These are phyloP conservation scores for Plusia festucae DNA, from an alignment of 2,888 invertebrate genomes.

Conservation along the genomic window DNA sequence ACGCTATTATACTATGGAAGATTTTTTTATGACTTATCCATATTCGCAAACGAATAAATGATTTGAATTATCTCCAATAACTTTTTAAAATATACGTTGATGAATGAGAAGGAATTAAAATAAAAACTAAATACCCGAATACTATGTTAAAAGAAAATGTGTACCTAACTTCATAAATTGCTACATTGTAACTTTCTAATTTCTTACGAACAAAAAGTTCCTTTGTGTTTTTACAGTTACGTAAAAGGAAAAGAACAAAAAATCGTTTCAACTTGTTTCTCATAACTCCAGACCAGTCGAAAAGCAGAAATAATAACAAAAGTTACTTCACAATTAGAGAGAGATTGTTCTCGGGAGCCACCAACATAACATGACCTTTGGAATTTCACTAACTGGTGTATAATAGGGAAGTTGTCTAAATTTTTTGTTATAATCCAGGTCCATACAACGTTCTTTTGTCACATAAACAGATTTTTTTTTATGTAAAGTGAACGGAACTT, in stretches of 20 bases:
- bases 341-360: slow-evolving; percentile 59
- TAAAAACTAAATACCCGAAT: too few species aligned
- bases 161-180: too few species aligned
- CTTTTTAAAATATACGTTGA: too few species aligned
- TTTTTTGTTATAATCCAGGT: too few species aligned
- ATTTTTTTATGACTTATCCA: too few species aligned
- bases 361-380: slow-evolving; percentile 62
- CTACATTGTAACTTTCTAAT: neutral
- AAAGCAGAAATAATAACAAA: slow-evolving; percentile 73
- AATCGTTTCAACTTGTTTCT: slow-evolving; percentile 56
- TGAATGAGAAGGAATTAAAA: too few species aligned
- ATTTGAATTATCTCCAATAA: too few species aligned
- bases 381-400: slow-evolving; percentile 28
- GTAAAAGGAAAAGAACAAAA: slow-evolving; percentile 37
- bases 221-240: slow-evolving; percentile 12
- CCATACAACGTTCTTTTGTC: slow-evolving; percentile 5
- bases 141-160: too few species aligned
- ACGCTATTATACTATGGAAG: too few species aligned
- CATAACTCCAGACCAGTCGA: slow-evolving; percentile 62
- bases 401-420: neutral
- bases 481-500: too few species aligned
- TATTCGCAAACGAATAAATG: too few species aligned
- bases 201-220: slow-evolving; percentile 20
- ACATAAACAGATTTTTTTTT: neutral
- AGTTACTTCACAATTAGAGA: slow-evolving; percentile 74